These are phyloP conservation scores for Sandelia bainsii DNA, from an alignment of 2,797 vertebrate genomes.

Conservation along the genomic window DNA sequence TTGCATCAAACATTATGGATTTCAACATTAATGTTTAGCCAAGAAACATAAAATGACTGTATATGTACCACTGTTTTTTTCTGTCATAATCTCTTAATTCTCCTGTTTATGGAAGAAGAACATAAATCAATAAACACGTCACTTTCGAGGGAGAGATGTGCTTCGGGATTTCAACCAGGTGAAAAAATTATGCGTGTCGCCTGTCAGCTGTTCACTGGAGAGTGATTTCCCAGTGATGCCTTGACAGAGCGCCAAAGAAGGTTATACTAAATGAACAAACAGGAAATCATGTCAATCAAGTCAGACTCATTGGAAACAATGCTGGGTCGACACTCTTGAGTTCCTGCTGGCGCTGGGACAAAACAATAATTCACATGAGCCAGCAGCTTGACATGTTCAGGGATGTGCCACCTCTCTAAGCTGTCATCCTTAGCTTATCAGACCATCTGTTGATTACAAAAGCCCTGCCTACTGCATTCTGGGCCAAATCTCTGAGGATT, in stretches of 20 bases:
- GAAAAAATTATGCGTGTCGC: conserved; percentile 66
- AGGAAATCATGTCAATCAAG: conserved; percentile 77
- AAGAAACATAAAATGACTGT: neutral
- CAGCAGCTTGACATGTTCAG: conserved; percentile 73
- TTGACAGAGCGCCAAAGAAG: conserved; percentile 59
- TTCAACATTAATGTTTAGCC: neutral
- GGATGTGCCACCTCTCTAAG: conserved; percentile 79
- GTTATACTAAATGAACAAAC: conserved; percentile 56
- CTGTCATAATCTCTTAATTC: conserved; percentile 13
- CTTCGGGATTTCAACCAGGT: conserved; percentile 59
- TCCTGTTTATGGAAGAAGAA: conserved; percentile 42
- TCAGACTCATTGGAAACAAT: conserved; percentile 49
- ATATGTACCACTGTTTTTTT: neutral
- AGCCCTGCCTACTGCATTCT: conserved; percentile 53
- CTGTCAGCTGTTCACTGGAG: conserved; percentile 66
- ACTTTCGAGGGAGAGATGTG: conserved; percentile 27
- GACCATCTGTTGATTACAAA: conserved; percentile 79
- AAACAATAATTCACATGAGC: conserved; percentile 71
- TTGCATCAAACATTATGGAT: neutral
- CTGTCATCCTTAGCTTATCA: conserved; percentile 81
- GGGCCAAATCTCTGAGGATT: conserved; percentile 51
- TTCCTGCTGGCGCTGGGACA: conserved; percentile 66
- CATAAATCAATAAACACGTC: conserved; percentile 41
- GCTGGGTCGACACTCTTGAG: conserved; percentile 63
- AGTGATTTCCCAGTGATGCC: conserved; percentile 53